phyloP scores from a whole-genome alignment of 2,113 vertebrate genomes.

The human (Homo sapiens) region GRCh38 chrX:46375501-46376000 shows the following conservation, averaged over 20 bases:
- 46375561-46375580: background rate
- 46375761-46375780: background rate
- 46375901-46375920: background rate
- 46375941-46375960: background rate
- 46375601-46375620: background rate
- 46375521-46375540: constrained; percentile 14
- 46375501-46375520: background rate
- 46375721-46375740: background rate
- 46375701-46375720: background rate
- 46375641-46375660: background rate
- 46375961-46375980: background rate
- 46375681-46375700: constrained; percentile 19
- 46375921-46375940: background rate
- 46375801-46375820: background rate
- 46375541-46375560: constrained; percentile 25
- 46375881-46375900: background rate
- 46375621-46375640: background rate
- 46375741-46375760: background rate
- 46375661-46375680: background rate
- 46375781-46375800: background rate
- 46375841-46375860: background rate
- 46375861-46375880: background rate
- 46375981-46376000: background rate
- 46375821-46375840: background rate
- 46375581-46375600: too few relatives aligned